Conservation (phyloP, 2,113 vertebrate species). For the Sander lucioperca region DNA sequence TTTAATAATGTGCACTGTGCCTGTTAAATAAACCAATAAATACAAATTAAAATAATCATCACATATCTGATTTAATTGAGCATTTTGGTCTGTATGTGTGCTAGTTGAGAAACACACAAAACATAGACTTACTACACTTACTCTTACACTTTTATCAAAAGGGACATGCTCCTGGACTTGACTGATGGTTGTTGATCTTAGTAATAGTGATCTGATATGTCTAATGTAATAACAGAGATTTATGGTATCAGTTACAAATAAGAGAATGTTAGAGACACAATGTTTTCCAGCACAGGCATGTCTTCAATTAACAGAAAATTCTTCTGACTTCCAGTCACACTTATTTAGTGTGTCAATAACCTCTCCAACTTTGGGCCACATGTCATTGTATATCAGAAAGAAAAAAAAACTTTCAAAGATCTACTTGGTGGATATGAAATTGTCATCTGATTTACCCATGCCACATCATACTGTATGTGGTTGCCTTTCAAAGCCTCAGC, state of each 20-base stretch:
- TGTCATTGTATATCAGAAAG: conserved; percentile 1
- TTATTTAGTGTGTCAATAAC: conserved; percentile 27
- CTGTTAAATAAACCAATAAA: neutral
- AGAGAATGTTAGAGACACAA: neutral
- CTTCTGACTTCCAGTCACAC: conserved; percentile 9
- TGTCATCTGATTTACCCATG: conserved; percentile 55
- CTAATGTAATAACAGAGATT: neutral
- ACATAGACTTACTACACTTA: neutral
- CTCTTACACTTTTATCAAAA: neutral
- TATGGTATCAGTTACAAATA: neutral
- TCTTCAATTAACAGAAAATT: conserved; percentile 22
- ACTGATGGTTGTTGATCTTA: no score
- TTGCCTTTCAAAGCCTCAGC: conserved; percentile 46
- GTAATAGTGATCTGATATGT: neutral
- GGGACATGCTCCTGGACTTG: neutral
- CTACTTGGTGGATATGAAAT: conserved; percentile 32
- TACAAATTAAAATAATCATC: neutral
- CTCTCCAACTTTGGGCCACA: neutral
- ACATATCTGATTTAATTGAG: neutral
- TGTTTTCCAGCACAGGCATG: neutral
- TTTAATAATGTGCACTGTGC: neutral
- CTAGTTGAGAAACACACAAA: neutral
- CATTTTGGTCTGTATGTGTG: neutral
- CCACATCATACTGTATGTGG: conserved; percentile 52
- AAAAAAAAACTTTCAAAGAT: conserved; percentile 10